phyloP scores from a whole-genome alignment of 30 jellyfish, hydroid and myxozoan species.

The Aurelia aurita complex sp. Pacific region DNA sequence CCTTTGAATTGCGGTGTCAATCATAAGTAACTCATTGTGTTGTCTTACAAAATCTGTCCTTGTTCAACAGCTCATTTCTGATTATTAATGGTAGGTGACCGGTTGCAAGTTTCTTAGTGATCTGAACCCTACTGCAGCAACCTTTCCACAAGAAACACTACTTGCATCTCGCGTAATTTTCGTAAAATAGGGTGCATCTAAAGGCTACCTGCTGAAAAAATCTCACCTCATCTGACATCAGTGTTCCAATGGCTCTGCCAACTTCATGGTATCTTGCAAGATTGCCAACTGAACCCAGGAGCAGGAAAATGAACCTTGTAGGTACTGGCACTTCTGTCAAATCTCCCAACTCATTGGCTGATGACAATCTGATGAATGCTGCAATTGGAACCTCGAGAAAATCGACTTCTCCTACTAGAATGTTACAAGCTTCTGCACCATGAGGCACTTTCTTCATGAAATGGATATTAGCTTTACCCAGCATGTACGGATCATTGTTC shows the following conservation, averaged over 20 bases:
- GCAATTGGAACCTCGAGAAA: constrained; percentile 81
- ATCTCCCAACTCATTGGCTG: constrained; percentile 87
- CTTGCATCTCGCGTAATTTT: not conserved
- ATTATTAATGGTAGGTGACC: too few species aligned
- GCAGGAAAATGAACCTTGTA: constrained; percentile 84
- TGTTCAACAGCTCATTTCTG: too few species aligned
- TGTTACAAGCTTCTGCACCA: constrained; percentile 95
- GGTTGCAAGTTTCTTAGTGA: too few species aligned
- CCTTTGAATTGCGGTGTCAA: too few species aligned
- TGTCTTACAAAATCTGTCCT: too few species aligned
- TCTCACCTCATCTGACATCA: constrained; percentile 95
- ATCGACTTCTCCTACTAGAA: constrained; percentile 98
- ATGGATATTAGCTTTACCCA: constrained; percentile 60
- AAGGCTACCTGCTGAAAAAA: not conserved
- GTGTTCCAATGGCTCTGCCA: constrained; percentile 96
- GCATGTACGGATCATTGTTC: constrained; percentile 48
- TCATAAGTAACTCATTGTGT: too few species aligned
- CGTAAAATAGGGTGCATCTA: not conserved
- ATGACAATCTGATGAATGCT: constrained; percentile 83
- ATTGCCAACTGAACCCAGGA: constrained; percentile 88
- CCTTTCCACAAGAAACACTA: not conserved
- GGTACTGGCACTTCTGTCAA: constrained; percentile 97
- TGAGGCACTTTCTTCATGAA: constrained; percentile 88
- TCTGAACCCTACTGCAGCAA: not conserved
- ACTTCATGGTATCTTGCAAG: constrained; percentile 87